Base-by-base conservation (phyloP, 2,797 vertebrate genomes). In the Lutjanus campechanus region DNA sequence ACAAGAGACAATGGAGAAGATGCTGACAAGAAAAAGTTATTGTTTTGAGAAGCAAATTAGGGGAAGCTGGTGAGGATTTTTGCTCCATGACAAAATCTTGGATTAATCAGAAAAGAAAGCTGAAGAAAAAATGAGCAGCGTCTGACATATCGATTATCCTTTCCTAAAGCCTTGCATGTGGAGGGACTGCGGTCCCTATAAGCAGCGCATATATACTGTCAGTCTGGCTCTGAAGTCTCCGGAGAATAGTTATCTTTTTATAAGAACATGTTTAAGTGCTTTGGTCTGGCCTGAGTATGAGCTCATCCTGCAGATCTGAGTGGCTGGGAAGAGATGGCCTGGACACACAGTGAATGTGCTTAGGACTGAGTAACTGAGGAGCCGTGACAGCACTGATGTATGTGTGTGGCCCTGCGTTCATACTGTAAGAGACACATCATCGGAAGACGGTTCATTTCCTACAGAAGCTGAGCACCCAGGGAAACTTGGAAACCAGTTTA, bases 221-320 rank as follows among this genome's bases (percentile, higher is more conserved):
- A 77, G 88, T 83, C 82, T 80, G 84, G 56, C 79, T 80, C 54
- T 2, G 49, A 59, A 4, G 63, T 67, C 86, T 60, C 76, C 7
- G 19, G 71, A 75, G 83, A 68, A 81, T 50, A 76, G 63, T 88
- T 84, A 83, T 91, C 74, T 81, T 89, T 92, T 91, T 76, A 88
- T 90, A 85, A 79, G 83, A 82, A 80, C 84, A 90, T 87, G 79
- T 84, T 85, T 47, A 87, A 90, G 73, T 64, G 80, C 77, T 92
- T 84, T 82, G 82, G 79, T 78, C 75, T 82, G 88, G 63, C 40
- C 29, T 36, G 55, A 79, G 69, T 5, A 87, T 93, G 91, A 93
- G 87, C 87, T 94, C 88, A 89, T 87, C 88, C 77, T 72, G 72
- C 64, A 72, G 78, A 88, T 72, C 67, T 17, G 79, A 80, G 78